Evolutionary conservation across 2,888 invertebrate species (phyloP).

Genomic region (Sialis lutaria): DNA sequence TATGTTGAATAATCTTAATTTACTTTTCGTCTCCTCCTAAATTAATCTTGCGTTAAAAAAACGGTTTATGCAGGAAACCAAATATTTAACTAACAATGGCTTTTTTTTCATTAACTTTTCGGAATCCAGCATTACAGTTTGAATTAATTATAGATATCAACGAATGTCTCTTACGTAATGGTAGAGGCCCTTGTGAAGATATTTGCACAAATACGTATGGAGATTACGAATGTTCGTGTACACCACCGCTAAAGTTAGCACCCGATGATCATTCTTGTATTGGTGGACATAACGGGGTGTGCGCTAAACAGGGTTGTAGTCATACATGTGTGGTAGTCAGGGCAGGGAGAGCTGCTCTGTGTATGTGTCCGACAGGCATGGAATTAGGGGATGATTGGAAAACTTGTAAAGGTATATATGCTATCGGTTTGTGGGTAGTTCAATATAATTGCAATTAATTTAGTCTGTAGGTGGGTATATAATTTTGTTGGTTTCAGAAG

Average conservation of each 20-base stretch:
- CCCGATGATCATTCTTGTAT: constrained; percentile 37
- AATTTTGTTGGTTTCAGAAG: too few relatives aligned
- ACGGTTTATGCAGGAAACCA: too few relatives aligned
- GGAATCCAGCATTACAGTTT: too few relatives aligned
- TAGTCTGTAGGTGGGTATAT: too few relatives aligned
- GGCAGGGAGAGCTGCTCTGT: constrained; percentile 24
- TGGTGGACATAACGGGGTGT: constrained; percentile 31
- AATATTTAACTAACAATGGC: too few relatives aligned
- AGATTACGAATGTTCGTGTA: constrained; percentile 38
- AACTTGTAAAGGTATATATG: constrained; percentile 18
- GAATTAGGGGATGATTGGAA: constrained; percentile 20
- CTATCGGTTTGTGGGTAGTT: constrained; percentile 6
- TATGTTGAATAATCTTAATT: too few relatives aligned
- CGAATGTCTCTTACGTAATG: constrained; percentile 42
- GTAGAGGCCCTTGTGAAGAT: constrained; percentile 45
- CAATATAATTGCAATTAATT: too few relatives aligned
- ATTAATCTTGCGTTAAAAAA: too few relatives aligned
- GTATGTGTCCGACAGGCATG: constrained; percentile 22
- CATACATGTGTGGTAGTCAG: constrained; percentile 39
- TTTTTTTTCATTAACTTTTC: too few relatives aligned
- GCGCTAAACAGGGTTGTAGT: constrained; percentile 36
- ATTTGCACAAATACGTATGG: constrained; percentile 38
- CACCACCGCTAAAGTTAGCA: constrained; percentile 36
- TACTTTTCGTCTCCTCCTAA: too few relatives aligned
- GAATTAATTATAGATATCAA: constrained; percentile 27